Conservation (phyloP, 2,797 vertebrate species). For the Urosaurus nigricauda region DNA sequence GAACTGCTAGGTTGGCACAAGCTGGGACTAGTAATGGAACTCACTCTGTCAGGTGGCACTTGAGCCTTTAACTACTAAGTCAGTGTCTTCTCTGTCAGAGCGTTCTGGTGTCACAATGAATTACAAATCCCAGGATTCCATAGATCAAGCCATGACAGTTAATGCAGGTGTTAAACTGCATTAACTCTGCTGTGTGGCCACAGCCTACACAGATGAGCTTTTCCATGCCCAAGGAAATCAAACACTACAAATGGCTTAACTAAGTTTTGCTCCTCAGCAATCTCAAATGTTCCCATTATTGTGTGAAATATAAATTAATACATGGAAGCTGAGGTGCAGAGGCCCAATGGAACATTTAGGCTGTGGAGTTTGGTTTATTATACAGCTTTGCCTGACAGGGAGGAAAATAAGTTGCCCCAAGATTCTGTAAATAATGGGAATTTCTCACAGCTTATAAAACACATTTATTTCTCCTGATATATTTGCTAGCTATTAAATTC, state of each 20-base stretch:
- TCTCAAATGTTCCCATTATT: constrained; percentile 46
- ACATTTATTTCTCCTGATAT: not conserved
- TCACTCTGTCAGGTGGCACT: no score
- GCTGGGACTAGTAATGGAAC: no score
- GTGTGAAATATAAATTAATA: constrained; percentile 45
- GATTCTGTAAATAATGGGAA: constrained; percentile 35
- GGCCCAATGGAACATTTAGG: constrained; percentile 10
- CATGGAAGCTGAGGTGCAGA: constrained; percentile 29
- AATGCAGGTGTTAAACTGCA: no score
- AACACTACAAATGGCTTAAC: constrained; percentile 40
- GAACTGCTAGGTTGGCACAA: no score
- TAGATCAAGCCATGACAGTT: no score
- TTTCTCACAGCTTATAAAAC: constrained; percentile 23
- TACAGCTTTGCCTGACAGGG: constrained; percentile 49
- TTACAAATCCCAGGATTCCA: no score
- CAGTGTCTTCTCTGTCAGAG: no score
- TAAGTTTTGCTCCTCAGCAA: constrained; percentile 11
- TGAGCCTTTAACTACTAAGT: no score
- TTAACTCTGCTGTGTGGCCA: no score
- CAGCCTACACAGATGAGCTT: no score
- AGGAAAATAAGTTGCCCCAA: not conserved
- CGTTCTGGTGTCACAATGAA: no score
- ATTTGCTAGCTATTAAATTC: constrained; percentile 26
- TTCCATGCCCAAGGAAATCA: not conserved
- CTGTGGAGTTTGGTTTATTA: constrained; percentile 23